A percentile compares a stretch with the other conserved stretches of the same genome.
These are phyloP conservation scores for Sebastes nivosus DNA, from an alignment of 2,797 vertebrate species.

Conservation along the genomic window DNA sequence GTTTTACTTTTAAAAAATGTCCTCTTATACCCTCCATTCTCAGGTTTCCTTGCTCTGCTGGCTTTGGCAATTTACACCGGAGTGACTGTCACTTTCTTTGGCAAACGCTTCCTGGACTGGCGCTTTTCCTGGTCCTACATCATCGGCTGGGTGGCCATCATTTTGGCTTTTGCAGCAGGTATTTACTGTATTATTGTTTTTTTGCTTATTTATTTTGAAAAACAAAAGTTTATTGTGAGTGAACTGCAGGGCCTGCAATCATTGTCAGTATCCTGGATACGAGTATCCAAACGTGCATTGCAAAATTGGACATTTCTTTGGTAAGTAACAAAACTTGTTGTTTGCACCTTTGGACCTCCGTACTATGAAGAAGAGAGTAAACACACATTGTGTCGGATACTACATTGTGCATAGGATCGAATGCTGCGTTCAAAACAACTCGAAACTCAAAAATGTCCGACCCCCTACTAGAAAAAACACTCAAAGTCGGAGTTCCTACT, in stretches of 20 bases:
- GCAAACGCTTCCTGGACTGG: conserved; percentile 85
- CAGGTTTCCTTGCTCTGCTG: conserved; percentile 87
- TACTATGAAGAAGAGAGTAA: not conserved
- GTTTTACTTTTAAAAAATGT: not conserved
- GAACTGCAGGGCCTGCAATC: not conserved
- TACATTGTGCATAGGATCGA: not conserved
- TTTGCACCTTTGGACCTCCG: not conserved
- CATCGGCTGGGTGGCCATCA: conserved; percentile 86
- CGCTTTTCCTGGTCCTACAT: conserved; percentile 91
- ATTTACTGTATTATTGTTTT: conserved; percentile 17
- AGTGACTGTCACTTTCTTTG: conserved; percentile 84
- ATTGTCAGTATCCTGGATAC: not conserved
- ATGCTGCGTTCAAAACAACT: not conserved
- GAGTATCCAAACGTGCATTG: not conserved
- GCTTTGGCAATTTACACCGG: conserved; percentile 86
- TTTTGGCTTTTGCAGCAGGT: conserved; percentile 86
- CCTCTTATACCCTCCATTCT: not conserved
- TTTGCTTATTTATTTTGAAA: too few relatives aligned
- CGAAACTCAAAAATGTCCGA: not conserved
- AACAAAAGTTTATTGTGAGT: not conserved
- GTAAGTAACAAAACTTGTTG: not conserved
- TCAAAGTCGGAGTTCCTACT: too few relatives aligned
- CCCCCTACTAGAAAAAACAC: too few relatives aligned
- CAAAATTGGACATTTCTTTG: not conserved
- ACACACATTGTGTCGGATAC: not conserved